Evolutionary conservation across 2,797 vertebrate genomes (phyloP).

Genomic region (Sylvia borin): DNA sequence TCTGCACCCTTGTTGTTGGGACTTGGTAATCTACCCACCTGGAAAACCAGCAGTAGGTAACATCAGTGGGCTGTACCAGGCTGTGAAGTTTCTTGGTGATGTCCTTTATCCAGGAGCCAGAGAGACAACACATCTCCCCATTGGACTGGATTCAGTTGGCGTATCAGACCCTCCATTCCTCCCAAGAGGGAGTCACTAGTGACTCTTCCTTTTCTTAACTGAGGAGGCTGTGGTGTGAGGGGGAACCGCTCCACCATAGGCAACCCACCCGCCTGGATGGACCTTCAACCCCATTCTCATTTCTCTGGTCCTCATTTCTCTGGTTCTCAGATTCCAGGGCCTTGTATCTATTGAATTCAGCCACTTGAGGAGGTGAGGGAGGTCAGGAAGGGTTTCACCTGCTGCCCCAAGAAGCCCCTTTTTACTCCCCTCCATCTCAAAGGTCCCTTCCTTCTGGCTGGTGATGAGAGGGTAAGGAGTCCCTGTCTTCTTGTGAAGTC

Average conservation of each 20-base stretch:
- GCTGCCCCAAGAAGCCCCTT: background rate
- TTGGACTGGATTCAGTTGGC: background rate
- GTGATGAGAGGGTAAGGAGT: background rate
- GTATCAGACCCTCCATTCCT: background rate
- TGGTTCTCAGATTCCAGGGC: background rate
- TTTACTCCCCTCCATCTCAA: background rate
- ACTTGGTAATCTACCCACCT: background rate
- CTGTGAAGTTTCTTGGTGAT: background rate
- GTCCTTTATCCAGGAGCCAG: background rate
- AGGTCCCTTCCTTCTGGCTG: background rate
- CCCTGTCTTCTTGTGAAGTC: background rate
- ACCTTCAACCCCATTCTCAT: too few relatives aligned
- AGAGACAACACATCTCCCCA: background rate
- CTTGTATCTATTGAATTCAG: fast-evolving
- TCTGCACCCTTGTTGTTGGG: too few relatives aligned
- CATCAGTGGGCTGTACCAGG: background rate
- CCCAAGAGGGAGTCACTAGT: background rate
- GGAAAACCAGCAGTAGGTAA: background rate
- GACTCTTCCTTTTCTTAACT: background rate
- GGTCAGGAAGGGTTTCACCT: background rate
- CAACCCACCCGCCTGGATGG: background rate
- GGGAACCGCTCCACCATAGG: background rate
- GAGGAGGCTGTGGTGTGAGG: background rate
- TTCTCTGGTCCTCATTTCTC: background rate
- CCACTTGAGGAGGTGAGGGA: background rate